Evolutionary conservation across 2,113 vertebrate species (phyloP).

Genomic region (Shinisaurus crocodilurus): DNA sequence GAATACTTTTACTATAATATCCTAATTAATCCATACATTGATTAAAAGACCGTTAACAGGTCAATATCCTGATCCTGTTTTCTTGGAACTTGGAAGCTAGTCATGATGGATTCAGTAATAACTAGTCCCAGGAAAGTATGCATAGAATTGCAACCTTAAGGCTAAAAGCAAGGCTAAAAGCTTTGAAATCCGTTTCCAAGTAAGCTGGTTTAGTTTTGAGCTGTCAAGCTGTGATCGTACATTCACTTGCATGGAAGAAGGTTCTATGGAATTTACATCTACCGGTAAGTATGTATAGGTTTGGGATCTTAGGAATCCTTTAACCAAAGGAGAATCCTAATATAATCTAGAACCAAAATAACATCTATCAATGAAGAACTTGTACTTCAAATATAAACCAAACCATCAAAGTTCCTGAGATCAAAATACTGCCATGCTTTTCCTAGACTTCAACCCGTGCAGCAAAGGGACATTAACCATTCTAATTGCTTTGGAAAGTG

Average conservation of each 20-base stretch:
- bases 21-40: too few relatives aligned
- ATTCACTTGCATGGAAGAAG: neutral
- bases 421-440: constrained; percentile 49
- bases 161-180: too few relatives aligned
- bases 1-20: neutral
- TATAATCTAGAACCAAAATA: constrained; percentile 34
- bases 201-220: neutral
- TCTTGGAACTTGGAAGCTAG: neutral
- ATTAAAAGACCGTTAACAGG: neutral
- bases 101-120: neutral
- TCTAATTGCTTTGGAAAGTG: constrained; percentile 81
- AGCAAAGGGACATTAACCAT: constrained; percentile 35
- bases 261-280: neutral
- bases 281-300: neutral
- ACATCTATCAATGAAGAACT: neutral
- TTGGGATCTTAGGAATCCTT: neutral
- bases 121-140: neutral
- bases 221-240: neutral
- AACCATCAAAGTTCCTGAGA: constrained; percentile 43
- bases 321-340: neutral
- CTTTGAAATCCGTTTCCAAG: neutral
- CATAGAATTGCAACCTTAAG: neutral
- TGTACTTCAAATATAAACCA: constrained; percentile 20
- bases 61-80: neutral
- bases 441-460: constrained; percentile 42